Percentiles rank a stretch among this genome's conserved stretches.
These are phyloP conservation scores for Aproaerema taeniolella DNA, from an alignment of 2,888 invertebrate species.

Conservation along the genomic window DNA sequence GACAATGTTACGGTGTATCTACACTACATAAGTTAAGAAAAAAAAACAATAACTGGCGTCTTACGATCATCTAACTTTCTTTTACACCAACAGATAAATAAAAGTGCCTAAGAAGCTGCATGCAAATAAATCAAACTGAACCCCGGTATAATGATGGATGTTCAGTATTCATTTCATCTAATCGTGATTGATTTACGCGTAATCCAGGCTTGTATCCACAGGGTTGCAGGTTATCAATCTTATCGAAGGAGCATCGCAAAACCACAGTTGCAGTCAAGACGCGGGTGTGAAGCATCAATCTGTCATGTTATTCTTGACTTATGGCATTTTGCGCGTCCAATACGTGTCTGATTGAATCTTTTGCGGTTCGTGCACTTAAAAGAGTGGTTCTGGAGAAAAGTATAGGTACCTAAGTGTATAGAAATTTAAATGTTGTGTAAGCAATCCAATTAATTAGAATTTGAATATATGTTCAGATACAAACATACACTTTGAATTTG, in stretches of 20 bases:
- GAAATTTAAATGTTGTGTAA: no score
- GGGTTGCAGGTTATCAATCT: conserved; percentile 5
- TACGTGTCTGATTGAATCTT: conserved; percentile 28
- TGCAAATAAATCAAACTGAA: no score
- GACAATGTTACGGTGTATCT: no score
- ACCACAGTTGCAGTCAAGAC: conserved; percentile 2
- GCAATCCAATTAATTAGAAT: no score
- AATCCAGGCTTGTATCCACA: background rate
- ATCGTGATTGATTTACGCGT: conserved; percentile 4
- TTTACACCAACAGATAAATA: no score
- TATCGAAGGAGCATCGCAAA: conserved; percentile 9
- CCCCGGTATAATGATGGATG: background rate
- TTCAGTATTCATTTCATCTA: background rate
- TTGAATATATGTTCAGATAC: no score
- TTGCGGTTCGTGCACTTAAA: conserved; percentile 14
- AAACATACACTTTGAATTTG: no score
- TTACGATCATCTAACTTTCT: no score
- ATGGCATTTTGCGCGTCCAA: conserved; percentile 23
- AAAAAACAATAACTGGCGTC: no score
- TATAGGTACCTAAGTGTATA: no score
- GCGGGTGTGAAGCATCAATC: background rate
- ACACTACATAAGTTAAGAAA: no score
- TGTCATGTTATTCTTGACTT: conserved; percentile 22
- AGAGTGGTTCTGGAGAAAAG: background rate
- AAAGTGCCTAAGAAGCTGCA: no score